Evolutionary conservation across 2,797 vertebrate genomes (phyloP).

Genomic region (Halcyon leucocephala): DNA sequence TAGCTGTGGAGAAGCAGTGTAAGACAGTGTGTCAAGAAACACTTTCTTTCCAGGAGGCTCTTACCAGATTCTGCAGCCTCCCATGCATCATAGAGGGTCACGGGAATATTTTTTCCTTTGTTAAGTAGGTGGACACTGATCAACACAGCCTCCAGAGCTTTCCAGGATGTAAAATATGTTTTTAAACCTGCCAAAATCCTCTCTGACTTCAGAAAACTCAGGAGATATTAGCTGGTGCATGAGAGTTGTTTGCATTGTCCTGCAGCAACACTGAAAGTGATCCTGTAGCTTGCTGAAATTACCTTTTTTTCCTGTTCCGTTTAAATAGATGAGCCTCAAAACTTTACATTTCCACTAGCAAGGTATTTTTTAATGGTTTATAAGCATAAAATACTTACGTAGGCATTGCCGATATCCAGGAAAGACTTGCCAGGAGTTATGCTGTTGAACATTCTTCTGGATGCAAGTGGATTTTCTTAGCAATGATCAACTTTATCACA

Average conservation of each 20-base stretch:
- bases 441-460: background rate
- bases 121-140: background rate
- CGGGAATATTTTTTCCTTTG: background rate
- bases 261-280: background rate
- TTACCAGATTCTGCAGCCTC: background rate
- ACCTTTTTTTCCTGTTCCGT: background rate
- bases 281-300: conserved; percentile 19
- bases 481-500: background rate
- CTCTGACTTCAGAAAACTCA: background rate
- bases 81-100: background rate
- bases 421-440: background rate
- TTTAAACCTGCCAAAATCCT: background rate
- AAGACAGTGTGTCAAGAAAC: background rate
- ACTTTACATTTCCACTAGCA: background rate
- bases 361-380: background rate
- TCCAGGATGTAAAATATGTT: background rate
- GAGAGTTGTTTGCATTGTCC: background rate
- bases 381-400: background rate
- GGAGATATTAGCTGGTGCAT: background rate
- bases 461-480: background rate
- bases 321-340: background rate
- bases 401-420: background rate
- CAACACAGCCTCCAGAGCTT: background rate
- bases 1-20: background rate
- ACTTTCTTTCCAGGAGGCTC: background rate